A percentile compares a stretch with the other conserved stretches of the same genome.
Conservation (phyloP, 2,797 vertebrate genomes). For the Periophthalmus magnuspinnatus region DNA sequence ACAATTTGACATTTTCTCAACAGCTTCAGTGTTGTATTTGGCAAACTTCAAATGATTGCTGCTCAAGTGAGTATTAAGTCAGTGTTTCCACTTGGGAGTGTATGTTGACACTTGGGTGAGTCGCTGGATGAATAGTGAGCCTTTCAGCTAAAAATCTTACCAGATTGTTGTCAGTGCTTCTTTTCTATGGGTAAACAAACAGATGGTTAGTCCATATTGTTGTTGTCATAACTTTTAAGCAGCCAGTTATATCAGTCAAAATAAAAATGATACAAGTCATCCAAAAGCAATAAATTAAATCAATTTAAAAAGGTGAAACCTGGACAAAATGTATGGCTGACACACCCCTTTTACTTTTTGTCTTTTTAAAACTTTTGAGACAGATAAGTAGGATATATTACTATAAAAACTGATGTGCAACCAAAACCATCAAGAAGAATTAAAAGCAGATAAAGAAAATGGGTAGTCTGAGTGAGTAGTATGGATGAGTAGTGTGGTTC, state of each 20-base stretch:
- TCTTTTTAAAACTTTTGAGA: too few species aligned
- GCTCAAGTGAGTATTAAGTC: conserved; percentile 23
- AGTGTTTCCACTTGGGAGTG: conserved; percentile 30
- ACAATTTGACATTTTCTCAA: neutral
- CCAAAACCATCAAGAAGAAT: too few species aligned
- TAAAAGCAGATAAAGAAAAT: neutral
- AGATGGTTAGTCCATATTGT: neutral
- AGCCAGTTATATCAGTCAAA: neutral
- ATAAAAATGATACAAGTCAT: too few species aligned
- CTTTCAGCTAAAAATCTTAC: conserved; percentile 50
- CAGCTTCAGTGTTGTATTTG: neutral
- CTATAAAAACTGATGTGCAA: too few species aligned
- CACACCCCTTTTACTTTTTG: too few species aligned
- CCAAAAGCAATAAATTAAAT: too few species aligned
- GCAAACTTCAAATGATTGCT: conserved; percentile 7
- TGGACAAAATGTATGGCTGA: neutral
- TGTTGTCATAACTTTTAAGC: neutral
- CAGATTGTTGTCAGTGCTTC: conserved; percentile 50
- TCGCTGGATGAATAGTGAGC: neutral
- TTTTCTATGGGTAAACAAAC: conserved; percentile 60
- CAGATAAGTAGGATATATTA: too few species aligned
- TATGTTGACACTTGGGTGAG: conserved; percentile 22
- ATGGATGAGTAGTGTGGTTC: too few species aligned
- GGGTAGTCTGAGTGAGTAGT: neutral
- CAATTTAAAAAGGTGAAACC: neutral